Evolutionary conservation across 2,888 invertebrate genomes (phyloP).

Genomic region (Mamestra brassicae): DNA sequence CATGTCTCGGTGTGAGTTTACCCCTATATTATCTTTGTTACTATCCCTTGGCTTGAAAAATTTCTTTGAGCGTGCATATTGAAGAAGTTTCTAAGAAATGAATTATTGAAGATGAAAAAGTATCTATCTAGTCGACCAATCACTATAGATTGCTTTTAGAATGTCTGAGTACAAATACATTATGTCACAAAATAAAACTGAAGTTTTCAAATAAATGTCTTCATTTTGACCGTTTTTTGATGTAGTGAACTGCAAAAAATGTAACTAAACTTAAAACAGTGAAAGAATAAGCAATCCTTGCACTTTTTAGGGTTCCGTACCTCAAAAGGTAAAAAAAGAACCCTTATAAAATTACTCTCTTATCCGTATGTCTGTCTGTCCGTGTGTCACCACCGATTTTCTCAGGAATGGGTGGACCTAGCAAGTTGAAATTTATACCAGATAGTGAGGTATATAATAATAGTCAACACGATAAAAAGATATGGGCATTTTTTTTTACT

Average conservation of each 20-base stretch:
- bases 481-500: too few species aligned
- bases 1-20: background rate
- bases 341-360: too few species aligned
- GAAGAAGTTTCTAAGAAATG: slow-evolving; percentile 40
- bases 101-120: slow-evolving; percentile 10
- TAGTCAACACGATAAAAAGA: too few species aligned
- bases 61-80: slow-evolving; percentile 16
- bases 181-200: background rate
- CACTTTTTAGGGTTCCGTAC: background rate
- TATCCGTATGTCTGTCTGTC: too few species aligned
- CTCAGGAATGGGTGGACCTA: too few species aligned
- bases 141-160: slow-evolving; percentile 21
- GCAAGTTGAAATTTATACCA: too few species aligned
- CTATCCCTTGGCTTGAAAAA: slow-evolving; percentile 7
- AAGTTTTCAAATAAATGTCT: slow-evolving; percentile 26
- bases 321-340: too few species aligned
- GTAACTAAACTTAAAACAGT: background rate
- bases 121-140: slow-evolving; percentile 18
- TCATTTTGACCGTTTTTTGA: slow-evolving; percentile 1
- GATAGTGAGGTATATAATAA: too few species aligned
- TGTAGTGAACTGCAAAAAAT: background rate
- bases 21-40: slow-evolving; percentile 30
- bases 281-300: background rate
- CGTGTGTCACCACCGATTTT: too few species aligned
- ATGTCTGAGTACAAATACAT: slow-evolving; percentile 12